These are phyloP conservation scores for Pygoscelis antarcticus DNA, from an alignment of 2,113 vertebrate genomes.

Conservation along the genomic window DNA sequence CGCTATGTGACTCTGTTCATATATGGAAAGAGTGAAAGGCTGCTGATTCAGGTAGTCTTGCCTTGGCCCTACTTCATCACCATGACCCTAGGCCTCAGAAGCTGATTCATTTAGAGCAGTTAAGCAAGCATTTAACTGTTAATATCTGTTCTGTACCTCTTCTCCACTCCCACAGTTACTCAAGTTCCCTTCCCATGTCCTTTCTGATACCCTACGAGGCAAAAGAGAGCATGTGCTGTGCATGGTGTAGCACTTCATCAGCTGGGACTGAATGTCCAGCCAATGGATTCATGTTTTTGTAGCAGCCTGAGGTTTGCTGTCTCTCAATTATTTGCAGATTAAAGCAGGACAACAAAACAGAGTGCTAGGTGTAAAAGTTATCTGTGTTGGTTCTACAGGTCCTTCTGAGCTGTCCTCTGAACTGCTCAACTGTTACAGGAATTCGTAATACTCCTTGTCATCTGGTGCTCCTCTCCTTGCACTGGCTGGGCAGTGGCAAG, in stretches of 20 bases:
- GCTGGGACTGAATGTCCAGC: neutral
- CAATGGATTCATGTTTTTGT: neutral
- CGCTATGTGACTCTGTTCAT: fast-evolving
- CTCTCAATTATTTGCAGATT: neutral
- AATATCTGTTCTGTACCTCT: neutral
- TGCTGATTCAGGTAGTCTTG: neutral
- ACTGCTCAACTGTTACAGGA: neutral
- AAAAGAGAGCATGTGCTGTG: neutral
- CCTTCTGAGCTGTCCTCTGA: neutral
- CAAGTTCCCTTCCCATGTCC: neutral
- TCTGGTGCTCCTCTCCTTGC: neutral
- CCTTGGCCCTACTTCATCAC: neutral
- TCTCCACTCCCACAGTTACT: neutral
- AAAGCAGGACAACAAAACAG: neutral
- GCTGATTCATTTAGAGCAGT: neutral
- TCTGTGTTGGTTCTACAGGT: neutral
- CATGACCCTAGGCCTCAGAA: neutral
- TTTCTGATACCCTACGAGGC: neutral
- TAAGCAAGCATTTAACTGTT: neutral
- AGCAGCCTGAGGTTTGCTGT: neutral
- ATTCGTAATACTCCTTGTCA: neutral
- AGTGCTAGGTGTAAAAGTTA: neutral
- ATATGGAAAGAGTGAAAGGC: neutral
- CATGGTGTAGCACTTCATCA: neutral
- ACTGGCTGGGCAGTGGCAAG: neutral